Evolutionary conservation across 2,113 vertebrate species (phyloP).

Genomic region (Lepus americanus): DNA sequence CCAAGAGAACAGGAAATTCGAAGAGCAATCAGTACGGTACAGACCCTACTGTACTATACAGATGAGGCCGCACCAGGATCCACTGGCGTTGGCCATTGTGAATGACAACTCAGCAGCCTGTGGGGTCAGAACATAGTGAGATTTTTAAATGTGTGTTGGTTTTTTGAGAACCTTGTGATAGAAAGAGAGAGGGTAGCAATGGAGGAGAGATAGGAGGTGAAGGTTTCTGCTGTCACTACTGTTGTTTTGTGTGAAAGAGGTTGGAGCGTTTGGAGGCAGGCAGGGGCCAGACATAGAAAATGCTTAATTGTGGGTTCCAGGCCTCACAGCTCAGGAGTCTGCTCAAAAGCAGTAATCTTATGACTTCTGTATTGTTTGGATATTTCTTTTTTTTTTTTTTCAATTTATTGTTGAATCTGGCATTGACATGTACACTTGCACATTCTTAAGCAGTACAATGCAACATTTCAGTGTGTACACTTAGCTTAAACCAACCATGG

Average conservation of each 20-base stretch:
- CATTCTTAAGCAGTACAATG: too few species aligned
- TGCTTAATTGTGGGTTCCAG: not conserved
- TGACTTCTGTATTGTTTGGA: not conserved
- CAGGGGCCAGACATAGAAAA: not conserved
- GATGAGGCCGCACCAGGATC: not conserved
- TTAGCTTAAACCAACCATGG: too few species aligned
- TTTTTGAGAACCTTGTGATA: not conserved
- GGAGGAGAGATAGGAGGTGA: not conserved
- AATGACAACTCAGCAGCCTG: not conserved
- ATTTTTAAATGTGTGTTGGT: not conserved
- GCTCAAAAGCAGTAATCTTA: not conserved
- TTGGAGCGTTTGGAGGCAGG: not conserved
- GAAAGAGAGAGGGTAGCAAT: not conserved
- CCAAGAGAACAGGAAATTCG: not conserved
- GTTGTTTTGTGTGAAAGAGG: not conserved
- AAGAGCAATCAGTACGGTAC: not conserved
- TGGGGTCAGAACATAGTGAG: not conserved
- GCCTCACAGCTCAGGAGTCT: not conserved
- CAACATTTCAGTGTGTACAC: too few species aligned
- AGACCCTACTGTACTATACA: too few species aligned
- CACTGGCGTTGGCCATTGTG: not conserved
- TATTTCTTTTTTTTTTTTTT: not conserved
- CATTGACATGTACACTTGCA: too few species aligned
- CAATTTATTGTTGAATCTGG: too few species aligned
- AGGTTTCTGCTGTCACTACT: not conserved